Conservation (phyloP, 2,797 vertebrate species). For the Anomalospiza imberbis region DNA sequence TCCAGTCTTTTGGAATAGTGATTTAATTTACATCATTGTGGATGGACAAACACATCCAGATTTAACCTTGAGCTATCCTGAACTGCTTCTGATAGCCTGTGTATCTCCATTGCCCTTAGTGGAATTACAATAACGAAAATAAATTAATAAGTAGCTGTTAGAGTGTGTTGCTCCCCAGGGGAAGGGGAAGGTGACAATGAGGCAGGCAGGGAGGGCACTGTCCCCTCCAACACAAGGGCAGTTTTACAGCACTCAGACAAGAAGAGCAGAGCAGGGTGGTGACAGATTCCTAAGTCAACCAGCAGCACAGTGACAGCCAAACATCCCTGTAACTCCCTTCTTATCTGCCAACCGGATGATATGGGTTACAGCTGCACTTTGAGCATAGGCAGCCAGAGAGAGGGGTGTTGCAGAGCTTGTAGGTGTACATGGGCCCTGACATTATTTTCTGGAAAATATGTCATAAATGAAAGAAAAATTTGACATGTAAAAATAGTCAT, state of each 20-base stretch:
- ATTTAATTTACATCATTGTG: not conserved
- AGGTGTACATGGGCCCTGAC: not conserved
- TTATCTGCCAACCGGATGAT: not conserved
- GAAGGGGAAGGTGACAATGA: not conserved
- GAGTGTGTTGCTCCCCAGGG: not conserved
- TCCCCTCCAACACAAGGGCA: fast-evolving
- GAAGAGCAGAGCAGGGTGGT: not conserved
- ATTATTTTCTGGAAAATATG: not conserved
- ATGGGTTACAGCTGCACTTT: not conserved
- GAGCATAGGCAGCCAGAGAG: not conserved
- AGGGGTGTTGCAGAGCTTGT: not conserved
- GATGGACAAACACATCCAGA: not conserved
- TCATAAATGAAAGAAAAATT: not conserved
- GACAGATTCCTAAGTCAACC: not conserved
- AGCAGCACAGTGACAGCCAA: not conserved
- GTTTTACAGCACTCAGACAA: not conserved
- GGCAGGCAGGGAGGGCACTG: not conserved
- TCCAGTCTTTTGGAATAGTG: not conserved
- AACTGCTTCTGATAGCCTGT: not conserved
- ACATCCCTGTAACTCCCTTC: not conserved
- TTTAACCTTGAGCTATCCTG: not conserved
- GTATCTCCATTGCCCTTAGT: not conserved
- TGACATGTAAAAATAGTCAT: not conserved
- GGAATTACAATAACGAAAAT: not conserved
- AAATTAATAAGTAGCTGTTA: not conserved